Evolutionary conservation across 2,113 vertebrate species (phyloP).

Genomic region (Mobula birostris): DNA sequence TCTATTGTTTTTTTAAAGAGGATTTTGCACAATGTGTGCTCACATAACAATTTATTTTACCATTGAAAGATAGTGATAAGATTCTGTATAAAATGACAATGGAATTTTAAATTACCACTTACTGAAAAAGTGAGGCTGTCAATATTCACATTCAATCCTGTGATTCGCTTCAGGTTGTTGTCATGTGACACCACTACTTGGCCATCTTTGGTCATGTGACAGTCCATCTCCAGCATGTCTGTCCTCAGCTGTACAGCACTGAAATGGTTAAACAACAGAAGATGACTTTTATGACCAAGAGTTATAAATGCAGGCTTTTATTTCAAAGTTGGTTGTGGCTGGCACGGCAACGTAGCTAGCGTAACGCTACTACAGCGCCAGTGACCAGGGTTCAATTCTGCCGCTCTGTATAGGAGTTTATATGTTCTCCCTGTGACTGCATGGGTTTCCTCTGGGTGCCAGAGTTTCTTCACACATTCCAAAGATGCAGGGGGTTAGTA

Average conservation of each 20-base stretch:
- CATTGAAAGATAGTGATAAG: neutral
- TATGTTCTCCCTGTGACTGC: too few relatives aligned
- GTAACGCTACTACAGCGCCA: too few relatives aligned
- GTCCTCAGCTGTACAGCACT: constrained; percentile 86
- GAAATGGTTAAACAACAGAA: constrained; percentile 38
- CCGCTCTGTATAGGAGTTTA: too few relatives aligned
- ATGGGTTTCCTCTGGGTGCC: too few relatives aligned
- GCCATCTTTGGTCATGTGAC: constrained; percentile 89
- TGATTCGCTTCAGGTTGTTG: constrained; percentile 73
- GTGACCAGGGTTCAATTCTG: too few relatives aligned
- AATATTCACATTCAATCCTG: constrained; percentile 72
- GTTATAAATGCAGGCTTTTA: neutral
- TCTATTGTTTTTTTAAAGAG: too few relatives aligned
- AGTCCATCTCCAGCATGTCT: constrained; percentile 95
- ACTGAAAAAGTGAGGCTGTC: constrained; percentile 76
- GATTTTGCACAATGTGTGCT: too few relatives aligned
- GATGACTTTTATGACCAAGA: neutral
- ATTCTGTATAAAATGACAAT: too few relatives aligned
- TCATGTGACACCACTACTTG: constrained; percentile 94
- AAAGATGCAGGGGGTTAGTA: too few relatives aligned
- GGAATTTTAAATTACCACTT: constrained; percentile 51
- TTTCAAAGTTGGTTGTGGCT: neutral
- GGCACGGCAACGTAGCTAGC: too few relatives aligned
- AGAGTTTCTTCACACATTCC: too few relatives aligned
- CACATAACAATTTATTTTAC: neutral